Evolutionary conservation across 2,113 vertebrate genomes (phyloP), one percentile per base, ranked within the genome.

Genomic region (Mola mola): DNA sequence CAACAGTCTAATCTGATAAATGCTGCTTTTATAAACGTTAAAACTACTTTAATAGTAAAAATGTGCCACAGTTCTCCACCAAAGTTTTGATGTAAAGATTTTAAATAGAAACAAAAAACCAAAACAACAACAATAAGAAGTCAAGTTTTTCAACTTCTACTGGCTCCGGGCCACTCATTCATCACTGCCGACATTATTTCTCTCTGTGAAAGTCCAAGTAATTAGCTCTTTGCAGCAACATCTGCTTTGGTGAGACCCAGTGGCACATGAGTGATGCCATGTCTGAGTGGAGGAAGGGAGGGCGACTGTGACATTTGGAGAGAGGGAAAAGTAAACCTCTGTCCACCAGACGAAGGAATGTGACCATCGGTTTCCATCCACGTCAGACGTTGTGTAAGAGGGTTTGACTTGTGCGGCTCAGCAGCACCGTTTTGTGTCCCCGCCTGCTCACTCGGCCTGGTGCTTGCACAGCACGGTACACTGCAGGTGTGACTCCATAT

Each of bases 281-380:
- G 71, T 75, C 61, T 20, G 44, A 43, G 0, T 9, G 22, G 13
- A 2, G 11, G 48, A 34, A 56, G 17, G 17, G 25, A 58, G 69
- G 29, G 52, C 48, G 55, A 31, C 31, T 26, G 43, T 82, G 77
- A 72, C 46, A 21, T 61, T 37, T 52, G 47, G 43, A 7, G 19
- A 37, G 34, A 19, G 72, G 40, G 42, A 70, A 65, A 26, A 62
- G 37, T 29, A 64, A 72, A 66, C 46, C 43, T 71, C 68, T 56
- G 67, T 70, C 66, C 6, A 8, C 26, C 67, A 82, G 71, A 82
- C 63, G 5, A 31, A 40, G 69, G 84, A 85, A 85, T 84, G 78
- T 26, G 31, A 47, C 71, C 37, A 22, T 51, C 71, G 52, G 40
- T 82, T 87, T 85, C 78, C 85, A 83, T 79, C 19, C 55, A 72